A percentile compares a stretch with the other conserved stretches of the same genome.
Conservation (phyloP, 2,113 vertebrate genomes). For the Brienomyrus longianalis region DNA sequence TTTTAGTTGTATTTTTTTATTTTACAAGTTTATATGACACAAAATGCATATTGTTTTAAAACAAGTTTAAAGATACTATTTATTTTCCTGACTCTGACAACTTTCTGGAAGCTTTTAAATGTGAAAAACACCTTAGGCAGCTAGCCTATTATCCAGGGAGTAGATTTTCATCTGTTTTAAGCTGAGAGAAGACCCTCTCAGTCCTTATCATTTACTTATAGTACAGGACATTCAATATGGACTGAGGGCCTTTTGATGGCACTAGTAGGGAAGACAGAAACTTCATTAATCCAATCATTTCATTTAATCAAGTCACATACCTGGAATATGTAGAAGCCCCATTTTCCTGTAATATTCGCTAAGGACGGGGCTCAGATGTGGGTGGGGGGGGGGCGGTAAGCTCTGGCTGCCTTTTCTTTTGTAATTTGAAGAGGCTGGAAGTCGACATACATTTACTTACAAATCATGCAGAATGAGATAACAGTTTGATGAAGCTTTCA, state of each 20-base stretch:
- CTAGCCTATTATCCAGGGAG: neutral
- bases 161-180: neutral
- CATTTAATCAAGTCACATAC: neutral
- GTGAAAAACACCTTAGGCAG: neutral
- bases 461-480: neutral
- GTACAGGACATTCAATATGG: neutral
- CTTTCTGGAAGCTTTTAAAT: neutral
- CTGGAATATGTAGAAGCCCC: neutral
- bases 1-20: neutral
- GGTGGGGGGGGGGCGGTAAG: neutral
- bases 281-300: conserved; percentile 5
- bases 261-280: neutral
- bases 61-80: neutral
- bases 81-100: neutral
- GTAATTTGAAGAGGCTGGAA: neutral
- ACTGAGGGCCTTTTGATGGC: neutral
- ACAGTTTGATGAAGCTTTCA: neutral
- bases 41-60: neutral
- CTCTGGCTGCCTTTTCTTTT: neutral
- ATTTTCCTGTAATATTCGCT: neutral
- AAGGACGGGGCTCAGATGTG: neutral
- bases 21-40: neutral
- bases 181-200: neutral
- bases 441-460: neutral
- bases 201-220: neutral